These are phyloP conservation scores for Struthidea cinerea DNA, from an alignment of 2,113 vertebrate genomes.

Conservation along the genomic window DNA sequence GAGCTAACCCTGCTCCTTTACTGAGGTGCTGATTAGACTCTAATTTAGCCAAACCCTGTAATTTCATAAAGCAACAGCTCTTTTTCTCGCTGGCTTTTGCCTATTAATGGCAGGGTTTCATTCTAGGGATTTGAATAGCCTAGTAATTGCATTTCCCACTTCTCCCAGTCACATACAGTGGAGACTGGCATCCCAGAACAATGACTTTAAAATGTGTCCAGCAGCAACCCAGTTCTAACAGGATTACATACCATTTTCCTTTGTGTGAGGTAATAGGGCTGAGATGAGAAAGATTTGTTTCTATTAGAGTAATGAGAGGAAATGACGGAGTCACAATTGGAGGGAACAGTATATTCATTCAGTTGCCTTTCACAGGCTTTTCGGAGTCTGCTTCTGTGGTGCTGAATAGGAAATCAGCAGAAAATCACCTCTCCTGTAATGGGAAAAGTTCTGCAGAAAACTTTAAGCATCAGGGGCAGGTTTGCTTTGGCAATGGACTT, in stretches of 20 bases:
- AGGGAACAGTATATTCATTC: constrained; percentile 24
- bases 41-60: constrained; percentile 33
- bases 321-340: constrained; percentile 44
- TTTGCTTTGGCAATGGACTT: neutral
- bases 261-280: constrained; percentile 51
- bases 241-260: constrained; percentile 60
- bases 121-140: constrained; percentile 63
- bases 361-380: constrained; percentile 9
- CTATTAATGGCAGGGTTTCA: constrained; percentile 46
- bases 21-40: constrained; percentile 3
- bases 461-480: neutral
- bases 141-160: constrained; percentile 65
- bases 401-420: constrained; percentile 22
- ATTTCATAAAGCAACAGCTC: constrained; percentile 44
- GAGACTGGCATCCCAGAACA: constrained; percentile 60
- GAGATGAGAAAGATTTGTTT: constrained; percentile 59
- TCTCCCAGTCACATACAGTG: constrained; percentile 44
- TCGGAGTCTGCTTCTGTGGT: neutral
- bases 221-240: constrained; percentile 31
- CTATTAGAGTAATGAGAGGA: constrained; percentile 54
- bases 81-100: constrained; percentile 32
- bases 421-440: neutral
- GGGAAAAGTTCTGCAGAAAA: neutral
- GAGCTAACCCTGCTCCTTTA: neutral
- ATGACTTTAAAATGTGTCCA: constrained; percentile 66